Evolutionary conservation across 2,797 vertebrate species (phyloP).

Genomic region (Capromys pilorides): DNA sequence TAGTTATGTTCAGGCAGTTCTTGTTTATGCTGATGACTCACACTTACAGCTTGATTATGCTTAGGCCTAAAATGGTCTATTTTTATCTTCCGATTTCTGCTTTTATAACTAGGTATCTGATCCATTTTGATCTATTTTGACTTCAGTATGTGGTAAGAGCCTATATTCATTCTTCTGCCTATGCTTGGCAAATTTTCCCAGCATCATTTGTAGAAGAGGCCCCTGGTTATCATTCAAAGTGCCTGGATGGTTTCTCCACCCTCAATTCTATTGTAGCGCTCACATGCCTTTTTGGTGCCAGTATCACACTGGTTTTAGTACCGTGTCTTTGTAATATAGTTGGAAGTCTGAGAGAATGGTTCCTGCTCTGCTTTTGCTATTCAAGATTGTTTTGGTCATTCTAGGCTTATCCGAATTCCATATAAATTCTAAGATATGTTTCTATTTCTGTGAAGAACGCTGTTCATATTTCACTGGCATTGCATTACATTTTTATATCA

Average conservation of each 20-base stretch:
- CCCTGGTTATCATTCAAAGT: too few relatives aligned
- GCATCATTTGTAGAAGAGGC: background rate
- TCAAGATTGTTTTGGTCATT: background rate
- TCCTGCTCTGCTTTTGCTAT: background rate
- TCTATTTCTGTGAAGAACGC: background rate
- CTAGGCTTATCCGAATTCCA: background rate
- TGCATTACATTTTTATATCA: background rate
- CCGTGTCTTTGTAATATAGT: background rate
- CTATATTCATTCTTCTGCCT: background rate
- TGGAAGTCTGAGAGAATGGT: background rate
- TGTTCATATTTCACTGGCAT: background rate
- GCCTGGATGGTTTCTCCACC: background rate
- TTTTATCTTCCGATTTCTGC: background rate
- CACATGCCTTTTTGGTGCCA: background rate
- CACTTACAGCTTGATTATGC: too few relatives aligned
- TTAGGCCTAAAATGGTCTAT: background rate
- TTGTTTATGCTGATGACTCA: background rate
- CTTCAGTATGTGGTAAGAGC: background rate
- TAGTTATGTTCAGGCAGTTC: background rate
- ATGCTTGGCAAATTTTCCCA: background rate
- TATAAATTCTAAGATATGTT: background rate
- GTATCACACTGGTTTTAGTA: background rate
- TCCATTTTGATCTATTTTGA: background rate
- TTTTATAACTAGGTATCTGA: background rate
- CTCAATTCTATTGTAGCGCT: background rate